Base-by-base conservation (phyloP, 2,888 invertebrate genomes). In the Ecliptopera silaceata region DNA sequence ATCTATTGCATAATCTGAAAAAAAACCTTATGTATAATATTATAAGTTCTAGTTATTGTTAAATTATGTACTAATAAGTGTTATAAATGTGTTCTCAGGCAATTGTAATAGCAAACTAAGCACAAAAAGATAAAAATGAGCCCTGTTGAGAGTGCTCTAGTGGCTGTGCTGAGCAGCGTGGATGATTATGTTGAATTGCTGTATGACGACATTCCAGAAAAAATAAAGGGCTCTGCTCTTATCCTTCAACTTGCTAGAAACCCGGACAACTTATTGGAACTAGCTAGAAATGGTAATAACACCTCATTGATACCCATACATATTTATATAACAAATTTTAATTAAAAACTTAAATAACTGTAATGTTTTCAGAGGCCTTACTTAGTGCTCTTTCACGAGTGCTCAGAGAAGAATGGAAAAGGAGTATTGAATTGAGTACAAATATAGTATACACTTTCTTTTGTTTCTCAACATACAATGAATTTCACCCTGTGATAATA, bases 381-480 rank as follows among this genome's bases (percentile, higher is more conserved):
- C 92, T 99, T 47, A 98, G 98, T 89, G 99, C 99, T 36, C 92
- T 99, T 70, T 97, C 98, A 10, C 93, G 99, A 77, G 98, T 99
- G 29, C 91, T 99, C 51, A 94, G 99, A 66, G 99, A 99, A 91
- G 99, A 99, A 88, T 99, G 98, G 97, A 97, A 97, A 85, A 95
- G 97, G 79, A 99, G 97, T 82, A 95, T 98, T 74, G 98, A 99
- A 82, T 89, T 99, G 57, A 97, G 98, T 70, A 98, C 98, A 69
- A 98, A 98, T 86, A 97, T 99, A 77, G 96, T 98, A 65, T 97
- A 98, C 82, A 97, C 97, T 73, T 99, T 99, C 90, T 98, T 98
- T 83, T 99, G 98, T 81, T 98, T 99, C 81, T 99, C 99, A 10
- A 96, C 97, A 36, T 99, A 98, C 80, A 95, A 96, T 72, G 96